Evolutionary conservation across 2,113 vertebrate genomes (phyloP), one percentile per base, ranked within the genome.

Genomic region (Gobio gobio): DNA sequence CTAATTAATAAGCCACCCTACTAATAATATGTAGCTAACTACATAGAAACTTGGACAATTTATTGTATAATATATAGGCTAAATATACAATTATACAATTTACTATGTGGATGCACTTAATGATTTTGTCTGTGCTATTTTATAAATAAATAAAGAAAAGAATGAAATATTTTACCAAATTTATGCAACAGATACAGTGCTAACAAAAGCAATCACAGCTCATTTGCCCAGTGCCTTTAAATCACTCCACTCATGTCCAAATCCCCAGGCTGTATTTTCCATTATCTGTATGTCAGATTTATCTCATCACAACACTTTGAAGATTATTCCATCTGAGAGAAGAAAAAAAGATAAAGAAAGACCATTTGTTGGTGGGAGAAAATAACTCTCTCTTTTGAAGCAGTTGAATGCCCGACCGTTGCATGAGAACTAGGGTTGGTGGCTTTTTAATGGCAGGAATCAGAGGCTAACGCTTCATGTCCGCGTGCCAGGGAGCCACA

Each of bases 311-410:
- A 73, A n/a, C 66, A 40, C 74, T 86, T 75, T 83, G 82, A 80
- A 86, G 85, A 76, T 58, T 73, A 49, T 26, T 84, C 36, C 59
- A 58, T 47, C 73, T 26, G 56, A 58, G 51, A 68, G 4, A 26
- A 5, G 22, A 4, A 56, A 49, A 26, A 29, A 16, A 61, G 43
- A 45, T 20, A 75, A 26, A 73, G n/a, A n/a, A 74, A 1, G 26
- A 36, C 29, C 26, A 66, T 63, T 81, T 84, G 82, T 81, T 51
- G 33, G 29, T 12, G 43, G 51, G 43, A 75, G 58, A 84, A 87
- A 83, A 87, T 79, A 83, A 54, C 43, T 79, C 83, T 70, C 45
- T 73, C 63, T 85, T 77, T 80, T 75, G 68, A 85, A 84, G 61
- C 63, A 3, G 26, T 16, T 40, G 54, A 54, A 70, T 29, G 68